phyloP scores from a whole-genome alignment of 2,888 invertebrate genomes.

The Mimumesa dahlbomi region DNA sequence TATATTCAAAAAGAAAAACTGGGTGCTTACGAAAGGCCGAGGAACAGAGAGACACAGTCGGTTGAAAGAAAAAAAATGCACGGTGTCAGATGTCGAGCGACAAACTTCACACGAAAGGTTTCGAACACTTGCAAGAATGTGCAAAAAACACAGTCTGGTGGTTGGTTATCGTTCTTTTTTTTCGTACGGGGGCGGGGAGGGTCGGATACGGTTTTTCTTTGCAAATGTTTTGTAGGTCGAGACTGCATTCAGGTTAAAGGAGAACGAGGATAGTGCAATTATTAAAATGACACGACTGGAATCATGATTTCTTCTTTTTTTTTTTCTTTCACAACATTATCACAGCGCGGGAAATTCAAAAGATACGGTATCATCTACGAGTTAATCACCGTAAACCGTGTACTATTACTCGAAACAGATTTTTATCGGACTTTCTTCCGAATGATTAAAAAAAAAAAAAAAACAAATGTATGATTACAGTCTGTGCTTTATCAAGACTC shows the following conservation, averaged over 20 bases:
- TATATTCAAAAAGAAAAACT: conserved; percentile 17
- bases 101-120: not conserved
- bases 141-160: conserved; percentile 1
- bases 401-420: no score
- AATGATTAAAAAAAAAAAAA: no score
- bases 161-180: conserved; percentile 1
- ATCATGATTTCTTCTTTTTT: no score
- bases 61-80: conserved; percentile 28
- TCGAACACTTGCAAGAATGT: not conserved
- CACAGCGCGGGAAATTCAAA: no score
- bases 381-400: no score
- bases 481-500: no score
- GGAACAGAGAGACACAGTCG: not conserved
- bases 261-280: not conserved
- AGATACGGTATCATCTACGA: no score
- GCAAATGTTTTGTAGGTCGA: not conserved
- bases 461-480: no score
- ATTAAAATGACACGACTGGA: no score
- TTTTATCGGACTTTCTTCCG: no score
- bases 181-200: not conserved
- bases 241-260: conserved; percentile 17
- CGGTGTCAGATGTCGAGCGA: conserved; percentile 22
- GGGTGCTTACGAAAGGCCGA: conserved; percentile 1
- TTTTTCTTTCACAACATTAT: no score
- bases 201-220: not conserved